Evolutionary conservation across 1,140 invertebrate species (phyloP).

Genomic region (Aphaenogaster ashmeadi): DNA sequence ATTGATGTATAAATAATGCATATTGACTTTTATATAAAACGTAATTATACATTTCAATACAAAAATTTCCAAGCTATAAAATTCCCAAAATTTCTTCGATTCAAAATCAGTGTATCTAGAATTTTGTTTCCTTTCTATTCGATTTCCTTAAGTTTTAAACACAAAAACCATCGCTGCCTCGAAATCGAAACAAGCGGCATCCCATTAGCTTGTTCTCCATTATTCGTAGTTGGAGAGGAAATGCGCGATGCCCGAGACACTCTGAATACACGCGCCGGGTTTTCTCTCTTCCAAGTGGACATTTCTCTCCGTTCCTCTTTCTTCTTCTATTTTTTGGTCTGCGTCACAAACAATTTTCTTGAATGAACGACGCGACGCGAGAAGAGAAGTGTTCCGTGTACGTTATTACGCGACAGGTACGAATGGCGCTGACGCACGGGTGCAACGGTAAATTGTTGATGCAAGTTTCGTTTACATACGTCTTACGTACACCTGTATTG

Average conservation of each 20-base stretch:
- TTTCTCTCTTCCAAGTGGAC: slow-evolving; percentile 4
- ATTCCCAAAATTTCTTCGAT: background rate
- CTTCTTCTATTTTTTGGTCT: background rate
- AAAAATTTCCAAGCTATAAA: background rate
- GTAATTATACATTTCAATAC: background rate
- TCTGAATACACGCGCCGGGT: background rate
- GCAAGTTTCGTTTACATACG: slow-evolving; percentile 43
- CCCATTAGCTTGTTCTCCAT: slow-evolving; percentile 2
- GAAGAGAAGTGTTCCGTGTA: slow-evolving; percentile 25
- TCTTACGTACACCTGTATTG: slow-evolving; percentile 40
- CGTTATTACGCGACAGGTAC: slow-evolving; percentile 61
- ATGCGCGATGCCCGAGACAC: background rate
- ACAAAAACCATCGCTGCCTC: background rate
- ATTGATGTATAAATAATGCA: background rate
- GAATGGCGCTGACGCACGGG: slow-evolving; percentile 49
- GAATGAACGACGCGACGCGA: slow-evolving; percentile 2
- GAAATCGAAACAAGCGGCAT: background rate
- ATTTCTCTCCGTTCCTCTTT: background rate
- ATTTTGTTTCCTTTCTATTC: background rate
- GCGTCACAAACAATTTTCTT: slow-evolving; percentile 53
- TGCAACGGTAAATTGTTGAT: slow-evolving; percentile 50
- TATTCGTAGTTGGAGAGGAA: background rate
- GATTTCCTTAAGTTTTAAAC: background rate
- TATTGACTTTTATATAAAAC: slow-evolving; percentile 4
- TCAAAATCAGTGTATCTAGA: background rate